Evolutionary conservation across 2,113 vertebrate genomes (phyloP), one percentile per base, ranked within the genome.

Genomic region (Macaca nemestrina): DNA sequence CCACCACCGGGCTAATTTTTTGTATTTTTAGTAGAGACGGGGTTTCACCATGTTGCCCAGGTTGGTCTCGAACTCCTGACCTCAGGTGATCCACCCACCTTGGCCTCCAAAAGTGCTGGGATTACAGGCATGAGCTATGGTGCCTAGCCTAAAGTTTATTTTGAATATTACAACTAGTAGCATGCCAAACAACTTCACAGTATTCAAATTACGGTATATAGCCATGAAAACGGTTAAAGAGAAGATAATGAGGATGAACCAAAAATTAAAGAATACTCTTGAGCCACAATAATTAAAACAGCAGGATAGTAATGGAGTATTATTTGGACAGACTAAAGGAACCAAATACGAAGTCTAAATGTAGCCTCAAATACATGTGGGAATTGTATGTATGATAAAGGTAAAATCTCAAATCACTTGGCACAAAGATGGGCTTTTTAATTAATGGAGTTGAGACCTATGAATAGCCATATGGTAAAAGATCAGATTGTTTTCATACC

Each of bases 81-180:
- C 61, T 64, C 27, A 64, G 61, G 12, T 14, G 27, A 64, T 64
- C 12, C 61, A 64, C 27, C 27, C 30, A 2, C 61, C 61, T 30
- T 6, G 2, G 61, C 61, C 61, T 64, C 61, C 61, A 64, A 64
- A 64, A 64, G 61, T 64, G 61, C 61, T 64, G 5, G 13, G 61
- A 64, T 64, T 32, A 64, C 61, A 64, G 5, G 5, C 61, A 32
- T 32, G 27, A 32, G 12, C 61, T 30, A 64, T 64, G 30, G 30
- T 64, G 61, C 27, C 61, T 30, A 30, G 27, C 61, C 12, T 64
- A 32, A 64, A 64, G 61, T 32, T 64, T 64, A 14, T 52, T 95
- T 92, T 96, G 75, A 96, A 57, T 83, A 5, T 87, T 27, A 90
- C 80, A 95, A 91, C 40, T 57, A 80, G 25, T 43, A 23, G 11